These are phyloP conservation scores for Mico argentatus DNA, from an alignment of 2,797 vertebrate genomes.

Conservation along the genomic window DNA sequence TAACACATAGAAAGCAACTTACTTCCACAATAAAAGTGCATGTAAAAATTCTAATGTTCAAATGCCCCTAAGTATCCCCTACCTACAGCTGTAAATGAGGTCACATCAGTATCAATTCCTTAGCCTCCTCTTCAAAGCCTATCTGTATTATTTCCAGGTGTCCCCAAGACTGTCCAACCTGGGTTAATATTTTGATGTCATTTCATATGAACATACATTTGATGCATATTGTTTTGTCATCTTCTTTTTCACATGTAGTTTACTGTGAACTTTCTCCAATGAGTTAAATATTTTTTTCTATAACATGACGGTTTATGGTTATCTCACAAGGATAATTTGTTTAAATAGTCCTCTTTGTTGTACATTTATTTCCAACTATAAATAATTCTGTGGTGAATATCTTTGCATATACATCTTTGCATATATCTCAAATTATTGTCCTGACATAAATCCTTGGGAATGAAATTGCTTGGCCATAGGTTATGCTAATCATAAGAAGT, in stretches of 20 bases:
- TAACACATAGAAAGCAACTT: neutral
- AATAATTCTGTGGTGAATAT: slow-evolving; percentile 30
- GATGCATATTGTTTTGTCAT: neutral
- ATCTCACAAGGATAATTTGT: neutral
- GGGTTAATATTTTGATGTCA: neutral
- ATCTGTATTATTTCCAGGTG: neutral
- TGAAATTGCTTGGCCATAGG: neutral
- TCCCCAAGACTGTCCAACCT: neutral
- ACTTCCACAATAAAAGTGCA: neutral
- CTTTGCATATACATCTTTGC: neutral
- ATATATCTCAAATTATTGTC: neutral
- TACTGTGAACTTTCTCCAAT: neutral
- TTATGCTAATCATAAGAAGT: neutral
- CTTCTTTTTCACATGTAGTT: neutral
- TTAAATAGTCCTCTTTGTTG: neutral
- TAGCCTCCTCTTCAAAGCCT: neutral
- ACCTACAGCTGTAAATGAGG: neutral
- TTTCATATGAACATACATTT: neutral
- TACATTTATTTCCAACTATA: neutral
- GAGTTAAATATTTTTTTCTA: slow-evolving; percentile 11
- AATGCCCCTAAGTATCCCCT: neutral
- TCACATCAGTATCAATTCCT: neutral
- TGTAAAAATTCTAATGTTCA: neutral
- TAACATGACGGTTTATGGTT: neutral
- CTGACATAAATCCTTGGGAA: slow-evolving; percentile 29